A percentile compares a stretch with the other conserved stretches of the same genome.
Conservation (phyloP, 2,888 invertebrate genomes). For the Lycophotia porphyrea region DNA sequence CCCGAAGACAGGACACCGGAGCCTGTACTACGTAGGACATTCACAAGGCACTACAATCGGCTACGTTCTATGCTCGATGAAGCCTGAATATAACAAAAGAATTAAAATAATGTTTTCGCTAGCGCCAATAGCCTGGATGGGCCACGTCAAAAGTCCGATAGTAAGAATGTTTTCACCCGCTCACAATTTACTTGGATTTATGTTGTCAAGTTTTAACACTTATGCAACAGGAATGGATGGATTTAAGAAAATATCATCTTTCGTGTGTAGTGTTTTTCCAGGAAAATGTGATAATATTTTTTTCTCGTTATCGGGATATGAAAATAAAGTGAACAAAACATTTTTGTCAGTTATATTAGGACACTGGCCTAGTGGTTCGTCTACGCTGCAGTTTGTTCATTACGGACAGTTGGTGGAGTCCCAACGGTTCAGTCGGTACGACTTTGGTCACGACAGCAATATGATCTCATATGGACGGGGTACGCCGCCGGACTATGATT, state of each 20-base stretch:
- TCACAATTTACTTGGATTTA: conserved; percentile 67
- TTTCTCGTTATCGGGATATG: conserved; percentile 73
- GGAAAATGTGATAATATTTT: conserved; percentile 75
- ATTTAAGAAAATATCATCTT: conserved; percentile 72
- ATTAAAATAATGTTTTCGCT: conserved; percentile 89
- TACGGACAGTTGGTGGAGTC: conserved; percentile 82
- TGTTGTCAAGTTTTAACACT: conserved; percentile 70
- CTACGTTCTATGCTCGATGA: conserved; percentile 89
- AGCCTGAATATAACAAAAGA: conserved; percentile 90
- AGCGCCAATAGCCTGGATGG: conserved; percentile 90
- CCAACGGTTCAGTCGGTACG: conserved; percentile 79
- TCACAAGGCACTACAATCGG: conserved; percentile 92
- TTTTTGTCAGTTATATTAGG: conserved; percentile 90
- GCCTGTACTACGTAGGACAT: conserved; percentile 92
- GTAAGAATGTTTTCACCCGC: conserved; percentile 77
- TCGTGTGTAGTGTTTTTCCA: conserved; percentile 72
- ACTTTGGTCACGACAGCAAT: conserved; percentile 75
- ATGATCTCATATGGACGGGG: conserved; percentile 82
- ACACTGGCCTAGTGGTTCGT: conserved; percentile 91
- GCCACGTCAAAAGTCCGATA: conserved; percentile 81
- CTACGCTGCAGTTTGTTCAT: conserved; percentile 87
- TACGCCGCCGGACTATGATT: conserved; percentile 79
- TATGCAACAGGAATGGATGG: conserved; percentile 73
- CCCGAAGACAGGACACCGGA: conserved; percentile 82
- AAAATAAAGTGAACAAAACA: conserved; percentile 79